Evolutionary conservation across 2,113 vertebrate species (phyloP), one percentile per base, ranked within the genome.

Genomic region (Panthera tigris): DNA sequence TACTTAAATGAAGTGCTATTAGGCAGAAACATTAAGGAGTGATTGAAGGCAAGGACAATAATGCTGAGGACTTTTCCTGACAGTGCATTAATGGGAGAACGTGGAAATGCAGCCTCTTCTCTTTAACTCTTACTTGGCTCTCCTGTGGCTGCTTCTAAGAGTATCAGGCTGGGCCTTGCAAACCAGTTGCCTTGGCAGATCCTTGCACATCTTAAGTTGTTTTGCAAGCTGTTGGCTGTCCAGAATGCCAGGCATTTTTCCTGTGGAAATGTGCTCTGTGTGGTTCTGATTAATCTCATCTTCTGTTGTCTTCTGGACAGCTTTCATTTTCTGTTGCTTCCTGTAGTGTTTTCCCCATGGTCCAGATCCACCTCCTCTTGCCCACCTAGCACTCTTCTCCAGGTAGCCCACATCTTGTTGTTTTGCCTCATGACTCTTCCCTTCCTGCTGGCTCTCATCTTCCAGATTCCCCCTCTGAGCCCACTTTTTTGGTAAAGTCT

Each of bases 1-100:
- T 88, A 31, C 88, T 97, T 97, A 96, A 55, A 96, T 79, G 52
- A 97, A 97, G 18, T 98, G 92, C 61, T 96, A 50, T 80, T 95
- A 61, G 79, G 94, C 97, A 88, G 76, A 96, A 98, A 84, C 48
- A 76, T 82, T 52, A 96, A 98, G 93, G 85, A 61, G 61, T 96
- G 96, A 92, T 1, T 0, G 97, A 95, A 97, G 89, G 73, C 90
- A 81, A 97, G 69, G 91, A 96, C 97, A 96, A 78, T 86, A 95
- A 94, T 52, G 97, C 81, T 48, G 93, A 93, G 68, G 65, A 80
- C 80, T 96, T 95, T 95, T 91, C 85, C 97, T 68, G 80, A 87
- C 86, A 66, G 76, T 33, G 61, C 8, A 14, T 93, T 96, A 89
- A 66, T n/a, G 83, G 85, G 87, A 97, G 76, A 93, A 92, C 19